A percentile compares a stretch with the other conserved stretches of the same genome.
These are phyloP conservation scores for Xiphias gladius DNA, from an alignment of 2,113 vertebrate genomes.

Conservation along the genomic window DNA sequence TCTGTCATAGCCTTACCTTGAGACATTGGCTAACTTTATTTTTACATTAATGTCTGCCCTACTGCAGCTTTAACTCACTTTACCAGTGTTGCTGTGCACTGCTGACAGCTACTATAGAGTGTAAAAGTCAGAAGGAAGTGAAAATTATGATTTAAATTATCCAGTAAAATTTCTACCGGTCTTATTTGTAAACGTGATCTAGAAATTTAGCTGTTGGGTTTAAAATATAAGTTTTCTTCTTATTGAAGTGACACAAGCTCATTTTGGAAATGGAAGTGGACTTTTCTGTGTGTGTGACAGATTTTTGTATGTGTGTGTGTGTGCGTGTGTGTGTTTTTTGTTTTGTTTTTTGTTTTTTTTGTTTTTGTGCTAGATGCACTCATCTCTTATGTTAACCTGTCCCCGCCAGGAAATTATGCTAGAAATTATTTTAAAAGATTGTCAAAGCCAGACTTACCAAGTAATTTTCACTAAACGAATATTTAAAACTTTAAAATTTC, in stretches of 20 bases:
- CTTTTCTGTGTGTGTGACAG: neutral
- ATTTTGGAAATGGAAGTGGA: neutral
- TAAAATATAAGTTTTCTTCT: neutral
- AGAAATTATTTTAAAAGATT: neutral
- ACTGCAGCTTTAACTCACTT: neutral
- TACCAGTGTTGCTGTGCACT: neutral
- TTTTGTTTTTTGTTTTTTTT: too few species aligned
- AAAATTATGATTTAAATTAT: neutral
- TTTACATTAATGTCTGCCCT: neutral
- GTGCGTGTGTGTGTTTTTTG: too few species aligned
- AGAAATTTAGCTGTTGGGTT: neutral
- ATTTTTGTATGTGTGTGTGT: neutral
- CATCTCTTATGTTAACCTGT: neutral
- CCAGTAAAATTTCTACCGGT: neutral
- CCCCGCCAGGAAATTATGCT: neutral
- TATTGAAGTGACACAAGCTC: neutral
- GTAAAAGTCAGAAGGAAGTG: neutral
- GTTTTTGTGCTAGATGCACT: constrained; percentile 14
- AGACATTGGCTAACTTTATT: neutral
- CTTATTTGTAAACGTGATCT: neutral
- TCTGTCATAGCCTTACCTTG: neutral
- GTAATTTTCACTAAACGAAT: too few species aligned
- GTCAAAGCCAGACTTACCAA: neutral
- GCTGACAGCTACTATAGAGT: neutral
- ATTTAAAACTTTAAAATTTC: too few species aligned